Evolutionary conservation across 1,140 invertebrate genomes (phyloP).

Genomic region (Apis laboriosa): DNA sequence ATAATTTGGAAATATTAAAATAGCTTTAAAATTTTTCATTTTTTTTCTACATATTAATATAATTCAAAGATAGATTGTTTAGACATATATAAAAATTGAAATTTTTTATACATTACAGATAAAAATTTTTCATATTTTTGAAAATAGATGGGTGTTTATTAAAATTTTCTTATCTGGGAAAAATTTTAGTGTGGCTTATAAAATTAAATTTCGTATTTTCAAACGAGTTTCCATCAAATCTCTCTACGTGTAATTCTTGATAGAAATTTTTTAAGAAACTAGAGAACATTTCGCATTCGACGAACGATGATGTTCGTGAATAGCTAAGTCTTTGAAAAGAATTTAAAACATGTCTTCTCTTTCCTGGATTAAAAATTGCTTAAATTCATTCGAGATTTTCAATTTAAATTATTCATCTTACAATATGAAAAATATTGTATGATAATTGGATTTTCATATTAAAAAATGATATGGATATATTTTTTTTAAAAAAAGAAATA

Average conservation of each 20-base stretch:
- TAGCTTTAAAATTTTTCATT: background rate
- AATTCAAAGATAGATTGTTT: too few relatives aligned
- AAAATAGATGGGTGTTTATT: background rate
- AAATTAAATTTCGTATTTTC: background rate
- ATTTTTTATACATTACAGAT: too few relatives aligned
- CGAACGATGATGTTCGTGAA: background rate
- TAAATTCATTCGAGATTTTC: background rate
- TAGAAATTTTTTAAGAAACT: background rate
- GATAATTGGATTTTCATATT: background rate
- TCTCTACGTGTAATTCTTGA: background rate
- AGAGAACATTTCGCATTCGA: background rate
- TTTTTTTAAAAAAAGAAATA: background rate
- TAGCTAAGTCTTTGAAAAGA: background rate
- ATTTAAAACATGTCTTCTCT: background rate
- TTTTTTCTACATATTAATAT: background rate
- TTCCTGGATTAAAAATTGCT: background rate
- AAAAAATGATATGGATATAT: background rate
- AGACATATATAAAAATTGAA: too few relatives aligned
- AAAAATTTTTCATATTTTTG: background rate
- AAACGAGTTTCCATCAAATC: background rate
- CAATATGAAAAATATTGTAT: background rate
- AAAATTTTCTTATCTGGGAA: background rate
- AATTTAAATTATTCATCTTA: background rate
- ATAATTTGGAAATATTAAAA: too few relatives aligned
- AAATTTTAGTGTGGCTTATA: background rate